phyloP scores from a whole-genome alignment of 2,888 invertebrate genomes.

The Eilema griseolum region DNA sequence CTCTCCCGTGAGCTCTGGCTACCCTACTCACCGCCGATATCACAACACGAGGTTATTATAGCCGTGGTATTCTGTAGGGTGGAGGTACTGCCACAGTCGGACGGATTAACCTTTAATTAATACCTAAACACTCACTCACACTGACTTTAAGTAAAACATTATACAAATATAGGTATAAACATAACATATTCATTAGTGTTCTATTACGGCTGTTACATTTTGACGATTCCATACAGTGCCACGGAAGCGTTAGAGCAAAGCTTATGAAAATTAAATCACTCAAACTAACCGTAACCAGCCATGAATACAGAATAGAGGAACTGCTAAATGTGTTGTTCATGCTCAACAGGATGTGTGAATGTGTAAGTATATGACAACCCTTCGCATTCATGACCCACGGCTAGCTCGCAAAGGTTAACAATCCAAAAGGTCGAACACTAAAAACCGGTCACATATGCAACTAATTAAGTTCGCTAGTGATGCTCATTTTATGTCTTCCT shows the following conservation, averaged over 20 bases:
- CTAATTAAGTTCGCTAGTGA: constrained; percentile 55
- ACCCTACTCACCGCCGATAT: too few relatives aligned
- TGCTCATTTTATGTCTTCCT: constrained; percentile 36
- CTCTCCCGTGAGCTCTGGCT: too few relatives aligned
- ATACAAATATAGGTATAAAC: neutral
- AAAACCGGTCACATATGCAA: constrained; percentile 61
- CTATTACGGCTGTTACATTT: neutral
- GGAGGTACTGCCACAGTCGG: too few relatives aligned
- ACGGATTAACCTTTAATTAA: too few relatives aligned
- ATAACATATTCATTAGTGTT: neutral
- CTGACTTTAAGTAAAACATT: neutral
- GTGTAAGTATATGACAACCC: constrained; percentile 48
- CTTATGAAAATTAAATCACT: constrained; percentile 54
- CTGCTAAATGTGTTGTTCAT: constrained; percentile 41
- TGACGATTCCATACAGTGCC: neutral
- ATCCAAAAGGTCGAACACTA: constrained; percentile 66
- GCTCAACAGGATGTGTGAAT: constrained; percentile 50
- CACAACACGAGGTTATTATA: too few relatives aligned
- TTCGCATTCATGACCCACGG: constrained; percentile 50
- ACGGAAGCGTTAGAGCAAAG: constrained; percentile 26
- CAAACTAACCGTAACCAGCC: constrained; percentile 44
- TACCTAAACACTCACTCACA: too few relatives aligned
- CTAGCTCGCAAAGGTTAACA: constrained; percentile 67
- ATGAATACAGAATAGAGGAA: constrained; percentile 44
- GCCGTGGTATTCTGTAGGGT: too few relatives aligned